Evolutionary conservation across 2,888 invertebrate genomes (phyloP), one percentile per base, ranked within the genome.

Genomic region (Seira sanloemensis): DNA sequence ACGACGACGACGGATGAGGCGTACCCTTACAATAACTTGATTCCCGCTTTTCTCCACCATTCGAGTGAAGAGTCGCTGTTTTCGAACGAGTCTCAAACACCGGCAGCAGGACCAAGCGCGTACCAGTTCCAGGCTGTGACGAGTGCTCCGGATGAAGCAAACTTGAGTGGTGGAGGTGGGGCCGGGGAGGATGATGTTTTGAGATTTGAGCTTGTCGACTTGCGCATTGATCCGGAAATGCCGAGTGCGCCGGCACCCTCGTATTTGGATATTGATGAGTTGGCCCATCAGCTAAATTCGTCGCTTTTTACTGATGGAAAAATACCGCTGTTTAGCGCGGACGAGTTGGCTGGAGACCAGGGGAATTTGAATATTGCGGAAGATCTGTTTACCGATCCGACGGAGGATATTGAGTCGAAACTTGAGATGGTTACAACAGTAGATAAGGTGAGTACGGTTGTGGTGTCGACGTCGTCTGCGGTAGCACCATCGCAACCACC

Each of bases 241-340:
- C 76, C 76, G 1, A 62, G 76, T 62, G 67, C 69, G 1, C 76
- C 65, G 5, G 71, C 50, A 1, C 88, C 88, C 7, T 69, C 86
- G 16, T 83, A 84, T 12, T 86, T 86, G 24, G 88, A 87, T 67
- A 88, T 88, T 24, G 88, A 88, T 25, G 83, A 87, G 19, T 50
- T 88, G 50, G 88, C 87, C 1, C 78, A 85, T 37, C 87, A 88
- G 54, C 82, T 88, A 9, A 86, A 86, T 62, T 84, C 86, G 1
- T 87, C 86, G 0, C 62, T 88, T 0, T 80, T 88, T 18, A 88
- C 88, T 16, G 80, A 85, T 62, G 78, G 82, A 54, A 83, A 77
- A 21, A 26, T 83, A 23, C 73, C 82, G 0, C 37, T 83, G 1
- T 83, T 83, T 21, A 67, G 7, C 46, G 2, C 12, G 19, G 50